phyloP scores from a whole-genome alignment of 2,888 invertebrate species.

The Scaptomyza flava region DNA sequence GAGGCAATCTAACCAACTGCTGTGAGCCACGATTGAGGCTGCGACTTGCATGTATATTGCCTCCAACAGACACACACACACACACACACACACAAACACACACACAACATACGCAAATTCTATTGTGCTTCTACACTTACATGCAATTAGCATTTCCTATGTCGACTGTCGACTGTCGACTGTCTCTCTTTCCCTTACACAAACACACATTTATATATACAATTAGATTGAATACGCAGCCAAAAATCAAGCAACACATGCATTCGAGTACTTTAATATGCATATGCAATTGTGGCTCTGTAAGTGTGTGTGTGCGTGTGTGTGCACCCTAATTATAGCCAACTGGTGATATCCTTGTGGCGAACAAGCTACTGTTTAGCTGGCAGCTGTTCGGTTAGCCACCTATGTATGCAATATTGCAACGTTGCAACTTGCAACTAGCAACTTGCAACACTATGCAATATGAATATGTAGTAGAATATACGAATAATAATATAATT shows the following conservation, averaged over 20 bases:
- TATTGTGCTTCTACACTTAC: constrained; percentile 45
- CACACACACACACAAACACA: constrained; percentile 18
- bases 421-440: background rate
- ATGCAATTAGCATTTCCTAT: constrained; percentile 73
- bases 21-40: constrained; percentile 33
- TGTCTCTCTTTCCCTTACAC: constrained; percentile 19
- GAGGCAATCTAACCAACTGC: constrained; percentile 10
- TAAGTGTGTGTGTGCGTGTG: constrained; percentile 1
- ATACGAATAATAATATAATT: background rate
- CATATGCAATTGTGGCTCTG: background rate
- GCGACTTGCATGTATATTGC: constrained; percentile 49
- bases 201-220: constrained; percentile 1
- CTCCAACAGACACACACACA: constrained; percentile 16
- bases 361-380: constrained; percentile 21
- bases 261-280: constrained; percentile 17
- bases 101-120: constrained; percentile 7
- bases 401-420: constrained; percentile 2
- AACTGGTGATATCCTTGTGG: constrained; percentile 31
- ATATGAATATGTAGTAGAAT: background rate
- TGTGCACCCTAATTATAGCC: constrained; percentile 36
- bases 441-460: background rate
- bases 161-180: constrained; percentile 21
- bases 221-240: constrained; percentile 29
- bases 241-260: constrained; percentile 62
- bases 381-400: constrained; percentile 29